A percentile compares a stretch with the other conserved stretches of the same genome.
These are phyloP conservation scores for Itoplectis maculator DNA, from an alignment of 2,888 invertebrate species.

Conservation along the genomic window DNA sequence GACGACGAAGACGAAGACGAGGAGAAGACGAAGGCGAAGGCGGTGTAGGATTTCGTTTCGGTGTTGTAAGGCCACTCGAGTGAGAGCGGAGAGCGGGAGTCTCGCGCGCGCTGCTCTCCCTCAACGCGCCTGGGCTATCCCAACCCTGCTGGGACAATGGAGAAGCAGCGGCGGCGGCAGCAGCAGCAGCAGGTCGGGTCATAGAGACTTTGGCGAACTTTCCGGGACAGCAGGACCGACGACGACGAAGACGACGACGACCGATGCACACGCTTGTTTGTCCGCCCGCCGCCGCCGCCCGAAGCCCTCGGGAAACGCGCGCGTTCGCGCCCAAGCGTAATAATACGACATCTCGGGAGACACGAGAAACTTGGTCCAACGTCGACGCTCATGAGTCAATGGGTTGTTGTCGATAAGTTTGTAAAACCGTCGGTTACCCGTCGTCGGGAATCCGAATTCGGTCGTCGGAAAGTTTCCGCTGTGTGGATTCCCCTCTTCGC, in stretches of 20 bases:
- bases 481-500: neutral
- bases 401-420: conserved; percentile 58
- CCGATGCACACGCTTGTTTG: conserved; percentile 56
- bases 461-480: conserved; percentile 9
- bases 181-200: conserved; percentile 46
- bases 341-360: conserved; percentile 48
- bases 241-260: too few species aligned
- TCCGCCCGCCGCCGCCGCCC: conserved; percentile 22
- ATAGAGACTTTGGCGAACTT: conserved; percentile 63
- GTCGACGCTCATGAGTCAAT: conserved; percentile 53
- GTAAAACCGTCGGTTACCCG: neutral
- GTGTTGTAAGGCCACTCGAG: conserved; percentile 54
- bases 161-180: neutral
- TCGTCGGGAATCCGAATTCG: too few species aligned
- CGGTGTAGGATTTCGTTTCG: conserved; percentile 60
- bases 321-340: conserved; percentile 2
- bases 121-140: neutral
- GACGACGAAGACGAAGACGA: neutral
- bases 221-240: conserved; percentile 32
- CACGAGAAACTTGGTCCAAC: conserved; percentile 55
- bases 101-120: too few species aligned
- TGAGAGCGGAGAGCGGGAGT: too few species aligned
- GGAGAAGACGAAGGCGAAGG: conserved; percentile 34
- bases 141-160: conserved; percentile 45
- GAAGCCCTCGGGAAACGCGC: too few species aligned